phyloP scores from a whole-genome alignment of 2,888 invertebrate genomes.

The Ormyrus rosae region DNA sequence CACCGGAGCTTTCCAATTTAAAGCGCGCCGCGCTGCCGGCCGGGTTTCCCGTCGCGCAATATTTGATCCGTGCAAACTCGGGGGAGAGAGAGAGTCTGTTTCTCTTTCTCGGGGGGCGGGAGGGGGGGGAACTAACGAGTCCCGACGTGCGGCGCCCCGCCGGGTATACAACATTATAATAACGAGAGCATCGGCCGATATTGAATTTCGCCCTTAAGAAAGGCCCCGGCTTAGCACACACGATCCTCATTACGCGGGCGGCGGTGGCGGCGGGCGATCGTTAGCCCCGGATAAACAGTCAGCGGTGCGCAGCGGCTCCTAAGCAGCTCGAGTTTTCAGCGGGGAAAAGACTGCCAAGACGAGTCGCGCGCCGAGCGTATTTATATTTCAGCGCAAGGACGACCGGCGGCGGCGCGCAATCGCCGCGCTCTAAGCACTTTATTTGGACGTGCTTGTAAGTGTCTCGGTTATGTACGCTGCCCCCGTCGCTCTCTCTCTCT shows the following conservation, averaged over 20 bases:
- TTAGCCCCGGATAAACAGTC: slow-evolving; percentile 53
- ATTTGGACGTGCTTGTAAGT: slow-evolving; percentile 6
- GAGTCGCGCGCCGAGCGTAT: background rate
- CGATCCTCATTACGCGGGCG: slow-evolving; percentile 71
- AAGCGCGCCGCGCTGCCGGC: background rate
- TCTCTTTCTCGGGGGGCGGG: background rate
- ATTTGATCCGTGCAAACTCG: no score
- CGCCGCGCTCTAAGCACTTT: slow-evolving; percentile 19
- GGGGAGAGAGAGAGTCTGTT: slow-evolving; percentile 12
- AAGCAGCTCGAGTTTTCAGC: no score
- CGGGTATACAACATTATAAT: slow-evolving; percentile 66
- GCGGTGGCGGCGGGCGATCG: slow-evolving; percentile 54
- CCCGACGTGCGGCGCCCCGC: slow-evolving; percentile 56
- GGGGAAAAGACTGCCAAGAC: background rate
- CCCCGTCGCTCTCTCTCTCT: background rate
- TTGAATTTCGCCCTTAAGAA: slow-evolving; percentile 73
- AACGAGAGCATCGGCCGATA: slow-evolving; percentile 72
- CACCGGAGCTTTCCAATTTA: no score
- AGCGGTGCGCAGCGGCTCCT: no score
- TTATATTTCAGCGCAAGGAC: slow-evolving; percentile 27
- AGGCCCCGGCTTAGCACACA: slow-evolving; percentile 63
- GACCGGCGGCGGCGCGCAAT: background rate
- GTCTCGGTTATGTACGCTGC: slow-evolving; percentile 7
- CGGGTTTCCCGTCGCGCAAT: background rate
- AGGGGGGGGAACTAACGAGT: slow-evolving; percentile 70